Evolutionary conservation across 2,888 invertebrate genomes (phyloP), one percentile per base, ranked within the genome.

Genomic region (Lasioglossum calceatum): DNA sequence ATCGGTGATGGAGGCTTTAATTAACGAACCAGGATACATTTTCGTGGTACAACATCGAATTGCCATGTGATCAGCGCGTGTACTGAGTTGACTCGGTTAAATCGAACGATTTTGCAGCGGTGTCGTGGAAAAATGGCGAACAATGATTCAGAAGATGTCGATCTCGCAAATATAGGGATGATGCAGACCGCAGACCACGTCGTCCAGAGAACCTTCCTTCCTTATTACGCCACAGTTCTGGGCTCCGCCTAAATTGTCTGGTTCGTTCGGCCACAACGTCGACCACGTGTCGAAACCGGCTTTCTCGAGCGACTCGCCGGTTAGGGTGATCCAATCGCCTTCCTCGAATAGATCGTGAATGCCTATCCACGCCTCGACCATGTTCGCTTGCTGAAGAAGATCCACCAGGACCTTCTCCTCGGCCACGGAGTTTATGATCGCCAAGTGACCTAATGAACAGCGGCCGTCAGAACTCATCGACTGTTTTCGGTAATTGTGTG

Each of bases 201-300:
- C 90, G 64, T 89, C 84, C 80, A 87, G 73, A 0, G 83, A 83
- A 4, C 87, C 87, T 4, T 74, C 85, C 4, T 64, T 75, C 10
- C 83, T 12, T 0, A 90, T 47, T 4, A 44, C 32, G 2, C 77
- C 90, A 72, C 91, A 91, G 67, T 88, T 76, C 54, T 89, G 84
- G 0, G 71, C 61, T 0, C 79, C 83, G 19, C 50, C 23, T 8
- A 23, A 76, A 83, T 90, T 89, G 70, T 88, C 87, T 0, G 90
- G 90, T 77, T 85, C 78, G 32, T 77, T 81, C 10, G 78, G 44
- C 58, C 76, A 84, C 32, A 27, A 54, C n/a, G 77, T 79, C 16
- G 86, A 81, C 91, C 91, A 91, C 27, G 58, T 82, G 36, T 70
- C 79, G 83, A 79, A 91, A 19, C 88, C 88, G 44, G 88, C 71